phyloP scores from a whole-genome alignment of 2,113 vertebrate species.

The Gambusia holbrooki region DNA sequence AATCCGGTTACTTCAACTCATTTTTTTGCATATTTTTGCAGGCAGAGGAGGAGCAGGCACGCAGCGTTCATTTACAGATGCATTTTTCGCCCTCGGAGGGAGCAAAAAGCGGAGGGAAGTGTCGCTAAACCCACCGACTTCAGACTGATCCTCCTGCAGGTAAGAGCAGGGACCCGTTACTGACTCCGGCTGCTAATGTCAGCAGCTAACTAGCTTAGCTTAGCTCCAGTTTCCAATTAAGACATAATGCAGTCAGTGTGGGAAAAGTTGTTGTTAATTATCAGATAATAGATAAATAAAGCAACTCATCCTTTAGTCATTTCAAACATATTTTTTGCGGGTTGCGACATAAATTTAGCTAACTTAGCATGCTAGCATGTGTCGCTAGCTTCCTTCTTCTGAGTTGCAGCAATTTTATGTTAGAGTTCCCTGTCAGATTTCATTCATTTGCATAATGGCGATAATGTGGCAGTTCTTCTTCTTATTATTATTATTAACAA shows the following conservation, averaged over 20 bases:
- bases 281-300: background rate
- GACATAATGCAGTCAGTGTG: background rate
- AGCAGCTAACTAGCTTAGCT: conserved; percentile 53
- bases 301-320: rapidly evolving
- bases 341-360: background rate
- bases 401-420: background rate
- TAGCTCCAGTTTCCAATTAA: background rate
- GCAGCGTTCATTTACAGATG: background rate
- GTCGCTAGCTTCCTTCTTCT: conserved; percentile 26
- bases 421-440: background rate
- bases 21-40: conserved; percentile 17
- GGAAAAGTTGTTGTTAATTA: background rate
- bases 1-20: conserved; percentile 34
- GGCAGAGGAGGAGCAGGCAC: background rate
- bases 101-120: background rate
- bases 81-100: background rate
- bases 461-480: too few species aligned
- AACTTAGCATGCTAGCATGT: conserved; percentile 37
- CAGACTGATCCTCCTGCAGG: conserved; percentile 50
- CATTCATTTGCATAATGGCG: background rate
- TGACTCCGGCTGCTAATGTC: conserved; percentile 29
- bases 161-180: conserved; percentile 39
- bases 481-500: rapidly evolving
- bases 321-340: background rate
- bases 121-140: conserved; percentile 1